These are phyloP conservation scores for Syrrhaptes paradoxus DNA, from an alignment of 2,113 vertebrate species.

Conservation along the genomic window DNA sequence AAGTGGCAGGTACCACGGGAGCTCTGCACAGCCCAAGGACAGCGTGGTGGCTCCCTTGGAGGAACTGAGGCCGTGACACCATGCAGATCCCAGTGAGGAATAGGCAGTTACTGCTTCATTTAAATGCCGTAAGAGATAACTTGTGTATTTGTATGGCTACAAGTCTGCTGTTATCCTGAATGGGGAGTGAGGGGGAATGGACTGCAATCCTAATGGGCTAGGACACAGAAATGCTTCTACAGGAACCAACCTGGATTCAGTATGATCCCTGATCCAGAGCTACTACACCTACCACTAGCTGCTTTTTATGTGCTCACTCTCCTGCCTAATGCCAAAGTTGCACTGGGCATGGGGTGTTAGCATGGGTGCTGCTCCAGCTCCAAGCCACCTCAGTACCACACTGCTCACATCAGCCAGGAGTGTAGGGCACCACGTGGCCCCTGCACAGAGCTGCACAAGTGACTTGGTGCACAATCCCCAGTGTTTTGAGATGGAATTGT, in stretches of 20 bases:
- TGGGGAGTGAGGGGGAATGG: not conserved
- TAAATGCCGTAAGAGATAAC: not conserved
- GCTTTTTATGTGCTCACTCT: not conserved
- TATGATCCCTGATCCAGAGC: not conserved
- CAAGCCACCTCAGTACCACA: not conserved
- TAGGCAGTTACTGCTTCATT: not conserved
- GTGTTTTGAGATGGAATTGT: not conserved
- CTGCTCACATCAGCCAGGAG: not conserved
- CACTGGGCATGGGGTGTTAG: not conserved
- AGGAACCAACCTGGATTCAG: not conserved
- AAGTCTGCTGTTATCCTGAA: not conserved
- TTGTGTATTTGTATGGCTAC: not conserved
- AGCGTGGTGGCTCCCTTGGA: not conserved
- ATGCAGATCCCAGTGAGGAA: not conserved
- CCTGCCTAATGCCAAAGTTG: not conserved
- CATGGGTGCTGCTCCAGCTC: not conserved
- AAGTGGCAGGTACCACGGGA: fast-evolving
- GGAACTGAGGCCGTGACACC: not conserved
- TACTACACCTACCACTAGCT: not conserved
- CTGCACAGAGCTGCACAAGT: not conserved
- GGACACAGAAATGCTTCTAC: not conserved
- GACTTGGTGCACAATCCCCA: not conserved
- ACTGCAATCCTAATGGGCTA: not conserved
- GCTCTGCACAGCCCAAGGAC: not conserved
- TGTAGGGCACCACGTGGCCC: fast-evolving